Conservation (phyloP, 1,140 invertebrate species). For the Diprion similis region DNA sequence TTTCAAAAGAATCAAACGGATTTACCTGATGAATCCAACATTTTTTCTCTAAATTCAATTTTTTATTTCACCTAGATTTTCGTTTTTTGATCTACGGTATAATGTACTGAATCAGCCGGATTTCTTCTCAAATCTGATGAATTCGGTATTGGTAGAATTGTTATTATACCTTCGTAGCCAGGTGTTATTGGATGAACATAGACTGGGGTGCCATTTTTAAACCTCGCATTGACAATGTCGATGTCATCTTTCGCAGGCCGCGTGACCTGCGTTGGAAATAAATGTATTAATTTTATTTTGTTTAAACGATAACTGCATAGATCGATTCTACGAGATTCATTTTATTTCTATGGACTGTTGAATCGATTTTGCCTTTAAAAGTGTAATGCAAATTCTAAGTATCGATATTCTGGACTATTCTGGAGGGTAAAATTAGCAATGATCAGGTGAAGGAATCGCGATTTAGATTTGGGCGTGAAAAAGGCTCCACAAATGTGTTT, state of each 20-base stretch:
- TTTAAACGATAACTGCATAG: background rate
- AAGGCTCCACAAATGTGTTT: constrained; percentile 1
- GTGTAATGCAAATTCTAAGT: background rate
- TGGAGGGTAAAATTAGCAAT: no score
- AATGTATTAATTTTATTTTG: constrained; percentile 9
- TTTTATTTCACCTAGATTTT: no score
- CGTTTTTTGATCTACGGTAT: no score
- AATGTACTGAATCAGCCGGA: no score
- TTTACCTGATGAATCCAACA: no score
- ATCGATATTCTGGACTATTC: constrained; percentile 24
- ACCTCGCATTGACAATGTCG: constrained; percentile 68
- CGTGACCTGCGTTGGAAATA: constrained; percentile 53
- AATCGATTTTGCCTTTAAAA: background rate
- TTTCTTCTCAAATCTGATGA: no score
- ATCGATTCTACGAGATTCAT: no score
- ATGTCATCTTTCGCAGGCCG: constrained; percentile 68
- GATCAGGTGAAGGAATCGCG: background rate
- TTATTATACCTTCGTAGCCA: constrained; percentile 68
- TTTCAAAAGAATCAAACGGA: no score
- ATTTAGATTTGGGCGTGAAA: background rate
- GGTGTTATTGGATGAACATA: constrained; percentile 75
- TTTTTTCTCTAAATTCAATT: no score
- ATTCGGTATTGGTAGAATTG: no score
- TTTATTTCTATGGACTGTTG: no score
- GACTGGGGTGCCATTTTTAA: constrained; percentile 67